Conservation (phyloP, 1,140 invertebrate species). For the Anoplolepis gracilipes region DNA sequence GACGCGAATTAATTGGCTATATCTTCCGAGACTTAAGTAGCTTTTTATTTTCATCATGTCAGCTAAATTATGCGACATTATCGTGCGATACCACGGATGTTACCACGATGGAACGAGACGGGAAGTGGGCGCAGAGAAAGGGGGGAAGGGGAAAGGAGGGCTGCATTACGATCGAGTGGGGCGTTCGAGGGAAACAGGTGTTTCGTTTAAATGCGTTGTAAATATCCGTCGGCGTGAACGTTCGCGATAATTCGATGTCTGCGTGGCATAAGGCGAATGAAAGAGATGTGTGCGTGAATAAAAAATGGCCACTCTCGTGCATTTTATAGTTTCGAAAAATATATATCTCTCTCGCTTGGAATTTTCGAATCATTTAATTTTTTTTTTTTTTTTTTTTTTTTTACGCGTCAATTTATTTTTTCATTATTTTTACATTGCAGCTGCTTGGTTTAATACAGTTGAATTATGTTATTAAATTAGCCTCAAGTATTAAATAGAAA, state of each 20-base stretch:
- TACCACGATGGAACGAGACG: neutral
- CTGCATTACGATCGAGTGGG: conserved; percentile 31
- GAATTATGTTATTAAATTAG: neutral
- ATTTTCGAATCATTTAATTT: neutral
- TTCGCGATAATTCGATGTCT: conserved; percentile 53
- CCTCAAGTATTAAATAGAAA: neutral
- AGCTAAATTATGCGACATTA: conserved; percentile 38
- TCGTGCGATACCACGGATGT: conserved; percentile 5
- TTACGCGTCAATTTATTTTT: conserved; percentile 26
- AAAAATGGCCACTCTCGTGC: conserved; percentile 53
- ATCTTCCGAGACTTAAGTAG: neutral
- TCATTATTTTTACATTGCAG: conserved; percentile 1
- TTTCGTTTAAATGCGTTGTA: conserved; percentile 61
- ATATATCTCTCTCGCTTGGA: conserved; percentile 1
- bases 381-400: neutral
- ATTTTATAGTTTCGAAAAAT: conserved; percentile 56
- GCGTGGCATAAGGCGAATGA: conserved; percentile 29
- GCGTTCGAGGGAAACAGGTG: conserved; percentile 55
- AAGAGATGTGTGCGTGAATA: conserved; percentile 49
- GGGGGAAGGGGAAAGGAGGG: neutral
- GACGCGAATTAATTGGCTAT: conserved; percentile 38
- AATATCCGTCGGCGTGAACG: conserved; percentile 56
- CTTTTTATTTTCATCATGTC: conserved; percentile 48
- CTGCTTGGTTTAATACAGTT: conserved; percentile 1
- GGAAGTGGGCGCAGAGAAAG: conserved; percentile 1